Percentiles rank a stretch among this genome's conserved stretches.
Evolutionary conservation across 1,140 invertebrate genomes (phyloP).

Genomic region (Homalodisca vitripennis): DNA sequence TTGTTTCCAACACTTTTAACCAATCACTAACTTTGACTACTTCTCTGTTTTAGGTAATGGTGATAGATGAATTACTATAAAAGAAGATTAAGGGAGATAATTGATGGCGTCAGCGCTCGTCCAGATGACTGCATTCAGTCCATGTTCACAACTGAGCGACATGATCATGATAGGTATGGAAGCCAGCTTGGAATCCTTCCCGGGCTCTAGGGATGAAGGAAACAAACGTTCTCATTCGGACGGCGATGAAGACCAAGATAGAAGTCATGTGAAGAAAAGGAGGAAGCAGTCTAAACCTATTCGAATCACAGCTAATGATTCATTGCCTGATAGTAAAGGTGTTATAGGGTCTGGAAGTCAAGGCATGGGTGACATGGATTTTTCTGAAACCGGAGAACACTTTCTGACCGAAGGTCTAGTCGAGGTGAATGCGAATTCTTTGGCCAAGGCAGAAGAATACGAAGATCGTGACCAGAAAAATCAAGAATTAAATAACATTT

Average conservation of each 20-base stretch:
- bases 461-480: background rate
- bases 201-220: slow-evolving; percentile 23
- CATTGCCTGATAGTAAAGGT: slow-evolving; percentile 6
- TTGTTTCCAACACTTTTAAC: too few relatives aligned
- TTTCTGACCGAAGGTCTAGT: background rate
- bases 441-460: background rate
- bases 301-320: slow-evolving; percentile 38
- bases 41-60: slow-evolving; percentile 15
- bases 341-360: background rate
- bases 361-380: slow-evolving; percentile 19
- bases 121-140: slow-evolving; percentile 33
- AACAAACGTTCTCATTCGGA: slow-evolving; percentile 29
- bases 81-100: background rate
- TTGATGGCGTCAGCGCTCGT: slow-evolving; percentile 38
- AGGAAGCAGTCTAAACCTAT: slow-evolving; percentile 43
- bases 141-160: slow-evolving; percentile 33
- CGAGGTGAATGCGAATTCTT: background rate
- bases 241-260: slow-evolving; percentile 36
- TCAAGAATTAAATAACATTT: background rate
- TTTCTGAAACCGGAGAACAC: slow-evolving; percentile 2
- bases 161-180: slow-evolving; percentile 33
- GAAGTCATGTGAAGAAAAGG: slow-evolving; percentile 40
- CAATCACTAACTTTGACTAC: too few relatives aligned
- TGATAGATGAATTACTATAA: background rate
- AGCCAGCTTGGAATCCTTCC: slow-evolving; percentile 26